Evolutionary conservation across 2,888 invertebrate species (phyloP).

Genomic region (Andrena fulva): DNA sequence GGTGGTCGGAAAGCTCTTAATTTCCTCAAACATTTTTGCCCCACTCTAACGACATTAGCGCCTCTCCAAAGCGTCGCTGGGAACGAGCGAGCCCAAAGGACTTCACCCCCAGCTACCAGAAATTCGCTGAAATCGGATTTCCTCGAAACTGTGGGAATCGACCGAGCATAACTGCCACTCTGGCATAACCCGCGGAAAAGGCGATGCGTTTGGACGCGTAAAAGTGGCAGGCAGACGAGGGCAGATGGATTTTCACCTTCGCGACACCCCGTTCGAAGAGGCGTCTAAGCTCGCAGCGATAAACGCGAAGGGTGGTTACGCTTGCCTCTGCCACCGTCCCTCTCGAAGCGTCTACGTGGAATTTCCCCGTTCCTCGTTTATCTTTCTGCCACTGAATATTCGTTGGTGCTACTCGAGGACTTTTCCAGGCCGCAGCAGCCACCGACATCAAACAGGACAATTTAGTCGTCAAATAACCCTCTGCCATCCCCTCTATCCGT

Average conservation of each 20-base stretch:
- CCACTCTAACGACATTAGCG: constrained; percentile 35
- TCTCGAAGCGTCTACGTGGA: constrained; percentile 4
- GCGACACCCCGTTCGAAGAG: constrained; percentile 6
- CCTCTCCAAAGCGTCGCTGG: constrained; percentile 21
- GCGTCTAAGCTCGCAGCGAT: constrained; percentile 28
- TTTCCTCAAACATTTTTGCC: constrained; percentile 54
- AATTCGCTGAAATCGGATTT: constrained; percentile 49
- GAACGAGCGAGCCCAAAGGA: constrained; percentile 2
- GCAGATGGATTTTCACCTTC: constrained; percentile 26
- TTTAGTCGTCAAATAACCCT: constrained; percentile 78
- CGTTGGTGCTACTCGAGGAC: constrained; percentile 55
- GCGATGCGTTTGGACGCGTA: constrained; percentile 16
- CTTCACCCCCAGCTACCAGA: constrained; percentile 1
- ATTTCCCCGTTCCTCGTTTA: constrained; percentile 16
- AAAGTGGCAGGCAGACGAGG: constrained; percentile 10
- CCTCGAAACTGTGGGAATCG: constrained; percentile 30
- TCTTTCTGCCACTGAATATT: neutral
- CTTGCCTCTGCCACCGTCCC: neutral
- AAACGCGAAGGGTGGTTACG: constrained; percentile 29
- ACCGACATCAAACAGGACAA: constrained; percentile 78
- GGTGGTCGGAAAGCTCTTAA: constrained; percentile 38
- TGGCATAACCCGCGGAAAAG: constrained; percentile 19
- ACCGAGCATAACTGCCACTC: constrained; percentile 33
- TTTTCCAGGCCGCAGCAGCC: constrained; percentile 68
- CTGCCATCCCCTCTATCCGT: neutral